Evolutionary conservation across 1,140 invertebrate species (phyloP).

Genomic region (Sycobia sp.): DNA sequence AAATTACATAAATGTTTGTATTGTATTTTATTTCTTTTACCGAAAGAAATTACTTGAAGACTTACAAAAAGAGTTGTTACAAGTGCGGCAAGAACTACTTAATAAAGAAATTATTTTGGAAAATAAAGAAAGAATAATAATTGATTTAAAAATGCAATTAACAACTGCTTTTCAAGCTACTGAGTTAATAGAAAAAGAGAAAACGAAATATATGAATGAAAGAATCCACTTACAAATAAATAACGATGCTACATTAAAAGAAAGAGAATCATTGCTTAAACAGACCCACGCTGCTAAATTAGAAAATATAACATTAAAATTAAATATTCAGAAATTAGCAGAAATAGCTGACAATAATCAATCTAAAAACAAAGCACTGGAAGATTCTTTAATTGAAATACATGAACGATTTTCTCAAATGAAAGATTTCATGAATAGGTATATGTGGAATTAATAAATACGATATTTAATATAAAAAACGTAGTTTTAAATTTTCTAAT

Average conservation of each 20-base stretch:
- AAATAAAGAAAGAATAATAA: conserved; percentile 42
- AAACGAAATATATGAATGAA: conserved; percentile 41
- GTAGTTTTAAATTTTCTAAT: not conserved
- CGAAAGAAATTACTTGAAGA: conserved; percentile 40
- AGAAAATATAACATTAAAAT: conserved; percentile 43
- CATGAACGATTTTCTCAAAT: conserved; percentile 12
- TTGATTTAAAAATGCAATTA: conserved; percentile 44
- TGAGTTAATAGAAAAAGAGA: conserved; percentile 47
- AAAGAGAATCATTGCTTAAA: conserved; percentile 42
- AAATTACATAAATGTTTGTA: no score
- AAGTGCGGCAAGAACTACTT: conserved; percentile 40
- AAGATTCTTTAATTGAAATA: conserved; percentile 11
- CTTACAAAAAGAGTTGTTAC: conserved; percentile 41
- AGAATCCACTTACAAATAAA: conserved; percentile 42
- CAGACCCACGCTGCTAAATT: conserved; percentile 40
- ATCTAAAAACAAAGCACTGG: conserved; percentile 5
- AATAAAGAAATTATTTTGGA: conserved; percentile 42
- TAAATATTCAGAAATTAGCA: conserved; percentile 40
- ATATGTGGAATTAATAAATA: not conserved
- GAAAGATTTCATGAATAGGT: conserved; percentile 1
- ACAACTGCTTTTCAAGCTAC: conserved; percentile 38
- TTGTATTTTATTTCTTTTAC: not conserved
- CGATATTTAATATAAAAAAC: no score
- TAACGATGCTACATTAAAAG: conserved; percentile 41
- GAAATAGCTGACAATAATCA: conserved; percentile 32